Evolutionary conservation across 2,797 vertebrate genomes (phyloP).

Genomic region (Atherinosoma microstoma): DNA sequence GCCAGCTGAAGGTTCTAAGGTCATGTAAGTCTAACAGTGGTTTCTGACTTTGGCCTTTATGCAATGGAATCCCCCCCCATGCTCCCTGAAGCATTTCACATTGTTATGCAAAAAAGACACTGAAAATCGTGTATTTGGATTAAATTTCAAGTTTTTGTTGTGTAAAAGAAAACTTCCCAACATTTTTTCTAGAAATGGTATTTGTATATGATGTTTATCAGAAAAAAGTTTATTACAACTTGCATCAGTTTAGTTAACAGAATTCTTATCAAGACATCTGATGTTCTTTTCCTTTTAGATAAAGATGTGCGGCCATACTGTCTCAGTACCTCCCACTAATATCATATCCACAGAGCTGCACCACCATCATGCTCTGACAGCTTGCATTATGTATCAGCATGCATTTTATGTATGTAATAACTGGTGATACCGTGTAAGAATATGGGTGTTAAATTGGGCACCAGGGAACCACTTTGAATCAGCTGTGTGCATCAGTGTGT

Average conservation of each 20-base stretch:
- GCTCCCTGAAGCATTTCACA: background rate
- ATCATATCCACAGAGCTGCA: background rate
- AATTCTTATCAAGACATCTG: background rate
- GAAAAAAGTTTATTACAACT: too few species aligned
- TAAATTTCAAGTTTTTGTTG: background rate
- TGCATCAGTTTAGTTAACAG: too few species aligned
- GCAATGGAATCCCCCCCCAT: background rate
- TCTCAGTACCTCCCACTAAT: background rate
- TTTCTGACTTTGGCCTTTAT: background rate
- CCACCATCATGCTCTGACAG: background rate
- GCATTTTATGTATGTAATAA: conserved; percentile 51
- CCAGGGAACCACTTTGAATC: conserved; percentile 27
- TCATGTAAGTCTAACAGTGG: background rate
- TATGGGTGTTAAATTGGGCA: conserved; percentile 28
- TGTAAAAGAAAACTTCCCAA: background rate
- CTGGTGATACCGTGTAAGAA: conserved; percentile 27
- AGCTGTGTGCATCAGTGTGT: conserved; percentile 19
- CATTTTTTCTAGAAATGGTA: background rate
- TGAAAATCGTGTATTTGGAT: background rate
- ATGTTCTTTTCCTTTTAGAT: background rate
- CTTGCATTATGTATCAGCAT: conserved; percentile 11
- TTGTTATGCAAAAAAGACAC: background rate
- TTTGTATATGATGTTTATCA: too few species aligned
- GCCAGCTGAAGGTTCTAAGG: background rate
- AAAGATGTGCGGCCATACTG: background rate